A percentile compares a stretch with the other conserved stretches of the same genome.
phyloP scores from a whole-genome alignment of 2,113 vertebrate species.

The Ornithorhynchus anatinus region DNA sequence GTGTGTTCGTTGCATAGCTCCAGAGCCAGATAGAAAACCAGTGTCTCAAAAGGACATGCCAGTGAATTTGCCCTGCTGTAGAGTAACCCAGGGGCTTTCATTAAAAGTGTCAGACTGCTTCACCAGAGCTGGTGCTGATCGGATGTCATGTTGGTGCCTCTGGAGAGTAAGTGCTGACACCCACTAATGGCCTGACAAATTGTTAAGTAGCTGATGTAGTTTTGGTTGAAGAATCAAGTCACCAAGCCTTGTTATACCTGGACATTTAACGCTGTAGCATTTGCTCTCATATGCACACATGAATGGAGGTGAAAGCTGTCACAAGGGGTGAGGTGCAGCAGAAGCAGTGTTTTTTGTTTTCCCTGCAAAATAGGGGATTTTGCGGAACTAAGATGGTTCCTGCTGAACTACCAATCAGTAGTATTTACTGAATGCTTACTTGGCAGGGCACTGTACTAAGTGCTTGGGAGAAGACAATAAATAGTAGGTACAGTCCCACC shows the following conservation, averaged over 20 bases:
- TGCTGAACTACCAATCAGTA: no score
- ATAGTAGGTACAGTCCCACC: no score
- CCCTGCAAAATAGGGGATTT: no score
- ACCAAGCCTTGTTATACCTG: background rate
- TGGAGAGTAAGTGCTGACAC: constrained; percentile 15
- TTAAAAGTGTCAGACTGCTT: constrained; percentile 30
- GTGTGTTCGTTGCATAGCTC: background rate
- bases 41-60: background rate
- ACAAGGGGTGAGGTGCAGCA: no score
- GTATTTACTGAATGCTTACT: no score
- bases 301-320: fast-evolving
- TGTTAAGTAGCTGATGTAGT: constrained; percentile 32
- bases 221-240: background rate
- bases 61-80: background rate
- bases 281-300: background rate
- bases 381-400: no score
- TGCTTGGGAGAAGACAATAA: no score
- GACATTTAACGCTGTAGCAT: fast-evolving
- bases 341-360: no score
- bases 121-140: constrained; percentile 15
- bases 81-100: constrained; percentile 24
- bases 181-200: constrained; percentile 45
- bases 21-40: background rate
- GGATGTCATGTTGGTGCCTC: constrained; percentile 7
- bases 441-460: no score